These are phyloP conservation scores for Danio albolineatus DNA, from an alignment of 2,797 vertebrate genomes.

Conservation along the genomic window DNA sequence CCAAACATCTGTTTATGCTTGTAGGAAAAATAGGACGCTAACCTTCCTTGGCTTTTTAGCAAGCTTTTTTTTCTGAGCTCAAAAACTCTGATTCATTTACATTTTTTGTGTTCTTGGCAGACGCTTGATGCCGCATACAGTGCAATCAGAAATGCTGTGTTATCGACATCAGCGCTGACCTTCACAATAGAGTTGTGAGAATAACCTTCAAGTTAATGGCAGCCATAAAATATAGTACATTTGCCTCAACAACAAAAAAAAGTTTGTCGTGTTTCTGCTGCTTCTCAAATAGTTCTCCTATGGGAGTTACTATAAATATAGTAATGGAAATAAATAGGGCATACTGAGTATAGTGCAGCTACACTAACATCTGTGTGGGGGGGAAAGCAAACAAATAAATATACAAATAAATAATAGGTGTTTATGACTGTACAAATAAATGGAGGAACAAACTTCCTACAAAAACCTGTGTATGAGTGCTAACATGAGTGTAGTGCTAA, in stretches of 20 bases:
- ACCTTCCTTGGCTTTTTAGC: not conserved
- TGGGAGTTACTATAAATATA: no score
- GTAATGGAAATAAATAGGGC: no score
- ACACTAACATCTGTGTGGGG: no score
- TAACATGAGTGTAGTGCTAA: no score
- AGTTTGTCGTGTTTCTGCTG: not conserved
- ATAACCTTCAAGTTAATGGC: not conserved
- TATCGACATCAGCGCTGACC: not conserved
- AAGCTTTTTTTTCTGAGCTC: not conserved
- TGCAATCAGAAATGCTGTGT: not conserved
- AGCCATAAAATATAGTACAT: not conserved
- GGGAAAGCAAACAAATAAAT: no score
- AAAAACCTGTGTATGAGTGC: no score
- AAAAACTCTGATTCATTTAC: not conserved
- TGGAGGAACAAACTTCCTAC: no score
- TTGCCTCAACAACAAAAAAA: no score
- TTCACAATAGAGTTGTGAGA: not conserved
- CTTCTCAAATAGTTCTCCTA: not conserved
- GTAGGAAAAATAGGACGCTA: not conserved
- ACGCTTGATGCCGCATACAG: not conserved
- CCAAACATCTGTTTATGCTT: constrained; percentile 34
- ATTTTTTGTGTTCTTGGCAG: constrained; percentile 6
- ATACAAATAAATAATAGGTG: no score
- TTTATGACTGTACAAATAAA: no score
- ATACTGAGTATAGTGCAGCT: no score